Evolutionary conservation across 2,113 vertebrate genomes (phyloP).

Genomic region (Poeciliopsis retropinna): DNA sequence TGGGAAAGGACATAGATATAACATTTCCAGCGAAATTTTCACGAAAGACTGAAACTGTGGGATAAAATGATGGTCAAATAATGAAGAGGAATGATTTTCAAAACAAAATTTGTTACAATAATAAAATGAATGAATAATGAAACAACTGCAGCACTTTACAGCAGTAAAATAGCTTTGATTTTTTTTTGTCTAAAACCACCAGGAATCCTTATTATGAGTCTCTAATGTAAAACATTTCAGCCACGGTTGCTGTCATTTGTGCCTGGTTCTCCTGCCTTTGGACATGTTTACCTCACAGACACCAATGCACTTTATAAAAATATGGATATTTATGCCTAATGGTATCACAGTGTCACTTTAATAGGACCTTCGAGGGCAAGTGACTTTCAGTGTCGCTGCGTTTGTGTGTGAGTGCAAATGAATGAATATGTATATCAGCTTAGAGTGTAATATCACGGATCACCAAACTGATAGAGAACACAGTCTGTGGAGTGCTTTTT

Average conservation of each 20-base stretch:
- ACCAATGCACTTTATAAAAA: conserved; percentile 7
- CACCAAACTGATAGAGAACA: conserved; percentile 61
- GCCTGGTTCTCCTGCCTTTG: neutral
- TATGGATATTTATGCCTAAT: conserved; percentile 47
- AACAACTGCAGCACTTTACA: too few relatives aligned
- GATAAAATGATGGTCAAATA: too few relatives aligned
- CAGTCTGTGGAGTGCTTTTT: conserved; percentile 33
- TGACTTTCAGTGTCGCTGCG: conserved; percentile 24
- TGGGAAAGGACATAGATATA: too few relatives aligned
- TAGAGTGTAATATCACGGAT: conserved; percentile 62
- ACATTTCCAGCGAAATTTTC: too few relatives aligned
- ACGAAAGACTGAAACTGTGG: too few relatives aligned
- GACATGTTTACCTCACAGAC: conserved; percentile 18
- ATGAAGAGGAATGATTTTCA: too few relatives aligned
- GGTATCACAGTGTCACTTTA: conserved; percentile 38
- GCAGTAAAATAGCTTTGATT: too few relatives aligned
- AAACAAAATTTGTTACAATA: too few relatives aligned
- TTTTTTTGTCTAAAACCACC: neutral
- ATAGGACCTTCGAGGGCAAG: conserved; percentile 45
- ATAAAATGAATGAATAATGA: too few relatives aligned
- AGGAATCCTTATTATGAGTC: neutral
- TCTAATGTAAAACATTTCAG: conserved; percentile 7
- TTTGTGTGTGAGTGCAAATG: conserved; percentile 34
- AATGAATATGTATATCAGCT: conserved; percentile 61
- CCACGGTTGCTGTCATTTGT: conserved; percentile 5